Evolutionary conservation across 2,113 vertebrate species (phyloP), one percentile per base, ranked within the genome.

Genomic region (Myanophis thanlyinensis): DNA sequence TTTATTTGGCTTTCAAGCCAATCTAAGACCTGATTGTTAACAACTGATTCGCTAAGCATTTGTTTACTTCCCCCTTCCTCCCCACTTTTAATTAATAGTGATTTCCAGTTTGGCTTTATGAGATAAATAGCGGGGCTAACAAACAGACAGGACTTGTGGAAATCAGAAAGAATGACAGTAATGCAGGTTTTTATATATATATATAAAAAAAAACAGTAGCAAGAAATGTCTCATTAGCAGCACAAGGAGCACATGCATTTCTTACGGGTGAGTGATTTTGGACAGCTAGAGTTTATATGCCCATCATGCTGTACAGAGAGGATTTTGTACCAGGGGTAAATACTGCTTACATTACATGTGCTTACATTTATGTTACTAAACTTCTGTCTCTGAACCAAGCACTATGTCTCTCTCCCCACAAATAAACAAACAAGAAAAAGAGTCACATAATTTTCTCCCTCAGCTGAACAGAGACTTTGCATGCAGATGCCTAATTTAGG

Each of bases 11-110:
- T 95, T 95, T 96, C 51, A 96, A 95, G 93, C 46, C 0, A 95
- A 95, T 93, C 73, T 94, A 25, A 62, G 91, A 49, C 46, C 49
- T 47, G 52, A 93, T 90, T 90, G 88, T 93, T 95, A 97, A 94
- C 15, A 94, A 15, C 1, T 94, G 89, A 95, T 96, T 97, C 94
- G 84, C 67, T 94, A 94, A 95, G 85, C 40, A 89, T 95, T 96
- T 96, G 27, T 5, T 93, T 53, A 44, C 53, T 87, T 91, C 30
- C 91, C 62, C 5, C 90, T 9, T 12, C 27, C 44, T 15, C 62
- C n/a, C 1, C 35, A 44, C 8, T 20, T 48, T 93, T 93, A 91
- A 90, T 94, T 97, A 96, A 91, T 91, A 93, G 73, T 5, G n/a
- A 91, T 96, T 97, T 97, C 44, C 15, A 90, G 20, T 85, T 93